phyloP scores from a whole-genome alignment of 2,113 vertebrate genomes.

The Sporophila hypoxantha region DNA sequence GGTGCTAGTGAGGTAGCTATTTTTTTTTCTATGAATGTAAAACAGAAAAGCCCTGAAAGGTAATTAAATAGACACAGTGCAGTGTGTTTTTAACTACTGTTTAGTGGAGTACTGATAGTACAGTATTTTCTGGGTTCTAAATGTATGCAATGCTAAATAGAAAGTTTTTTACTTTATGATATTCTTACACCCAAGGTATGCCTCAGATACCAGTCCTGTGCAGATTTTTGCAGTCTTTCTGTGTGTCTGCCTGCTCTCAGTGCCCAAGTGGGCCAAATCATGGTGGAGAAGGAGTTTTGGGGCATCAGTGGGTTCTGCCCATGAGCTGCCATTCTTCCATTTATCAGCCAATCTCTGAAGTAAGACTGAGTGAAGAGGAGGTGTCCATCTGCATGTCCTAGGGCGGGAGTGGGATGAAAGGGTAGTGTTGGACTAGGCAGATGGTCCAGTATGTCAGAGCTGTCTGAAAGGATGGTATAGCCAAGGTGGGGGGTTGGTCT shows the following conservation, averaged over 20 bases:
- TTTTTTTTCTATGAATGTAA: neutral
- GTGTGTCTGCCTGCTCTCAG: neutral
- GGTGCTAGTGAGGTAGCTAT: neutral
- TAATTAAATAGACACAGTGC: neutral
- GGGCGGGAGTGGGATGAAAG: neutral
- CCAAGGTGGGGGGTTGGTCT: neutral
- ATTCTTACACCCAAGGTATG: neutral
- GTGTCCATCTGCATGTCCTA: neutral
- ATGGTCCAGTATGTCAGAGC: neutral
- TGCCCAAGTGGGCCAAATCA: too few relatives aligned
- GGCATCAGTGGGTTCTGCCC: neutral
- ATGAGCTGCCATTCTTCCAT: neutral
- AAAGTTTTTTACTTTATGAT: neutral
- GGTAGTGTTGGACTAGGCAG: neutral
- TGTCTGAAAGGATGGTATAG: neutral
- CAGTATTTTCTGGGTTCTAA: neutral
- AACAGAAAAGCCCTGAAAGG: neutral
- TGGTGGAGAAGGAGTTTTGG: neutral
- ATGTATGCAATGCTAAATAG: neutral
- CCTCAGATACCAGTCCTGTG: neutral
- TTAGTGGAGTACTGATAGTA: neutral
- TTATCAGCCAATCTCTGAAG: neutral
- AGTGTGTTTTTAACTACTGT: neutral
- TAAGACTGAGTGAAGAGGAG: neutral
- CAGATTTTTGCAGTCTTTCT: neutral